Evolutionary conservation across 2,888 invertebrate species (phyloP), one percentile per base, ranked within the genome.

Genomic region (Hemaris fuciformis): DNA sequence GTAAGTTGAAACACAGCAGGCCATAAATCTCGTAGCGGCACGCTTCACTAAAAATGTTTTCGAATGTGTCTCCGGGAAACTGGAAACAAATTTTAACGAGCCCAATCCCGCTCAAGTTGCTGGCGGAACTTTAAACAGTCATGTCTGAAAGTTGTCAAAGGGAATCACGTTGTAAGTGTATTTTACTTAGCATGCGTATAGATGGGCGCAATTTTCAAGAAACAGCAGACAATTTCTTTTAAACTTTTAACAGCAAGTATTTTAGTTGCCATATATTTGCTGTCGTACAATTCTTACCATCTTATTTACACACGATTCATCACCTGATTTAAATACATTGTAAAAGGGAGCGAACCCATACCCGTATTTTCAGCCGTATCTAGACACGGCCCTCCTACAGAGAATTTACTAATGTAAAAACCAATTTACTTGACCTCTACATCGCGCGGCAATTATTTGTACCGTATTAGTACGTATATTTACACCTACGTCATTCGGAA

Each of bases 61-160:
- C 25, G 23, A 48, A 48, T 15, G 34, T 48, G 23, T 60, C n/a
- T 45, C 27, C 22, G 45, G 23, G 48, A 48, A 48, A 59, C 59
- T 46, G 23, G 38, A 60, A 60, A 60, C 25, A 60, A 60, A 48
- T 60, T 60, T 38, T 48, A 60, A 48, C 48, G 60, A 60, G 60
- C 60, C 25, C 10, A 48, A 48, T 48, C 34, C 25, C 48, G 38
- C 59, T 45, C 38, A 48, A 48, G 25, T 18, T 60, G n/a, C 18
- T 6, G 8, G 10, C 18, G 23, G 38, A 48, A 48, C 48, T 59
- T 48, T 48, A 48, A 48, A 60, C 38, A 23, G 38, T 60, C 41
- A 41, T 46, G 23, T 41, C 48, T 38, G 22, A 38, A 41, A 23
- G 15, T 48, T 53, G 8, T 53, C 53, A 53, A 53, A 53, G 20